Base-by-base conservation (phyloP, 2,797 vertebrate genomes). In the Urosaurus nigricauda region DNA sequence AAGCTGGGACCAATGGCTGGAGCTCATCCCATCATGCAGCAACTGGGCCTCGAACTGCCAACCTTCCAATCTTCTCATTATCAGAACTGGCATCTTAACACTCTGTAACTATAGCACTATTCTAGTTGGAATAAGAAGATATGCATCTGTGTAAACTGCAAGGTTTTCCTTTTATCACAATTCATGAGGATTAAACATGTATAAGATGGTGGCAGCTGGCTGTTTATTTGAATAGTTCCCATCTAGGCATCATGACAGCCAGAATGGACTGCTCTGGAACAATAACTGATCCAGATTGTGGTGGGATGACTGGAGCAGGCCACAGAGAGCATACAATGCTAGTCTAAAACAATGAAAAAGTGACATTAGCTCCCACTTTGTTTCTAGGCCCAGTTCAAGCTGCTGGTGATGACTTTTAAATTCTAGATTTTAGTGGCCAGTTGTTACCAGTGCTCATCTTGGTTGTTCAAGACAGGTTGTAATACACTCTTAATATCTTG, bases 381-480 rank as follows among this genome's bases (percentile, higher is more conserved):
- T 81, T 87, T 73, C 29, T 24, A 63, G 17, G 11, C 16, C 7
- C 14, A 74, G 37, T 74, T 74, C 73, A 74, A 21, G n/a, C 5
- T 74, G 19, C 73, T 74, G 37, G 73, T 74, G 73, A 74, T 74
- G 35, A 37, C n/a, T 74, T 74, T 74, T 37, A 40, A 40, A 74
- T 1, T 21, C 68, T 84, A 13, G 32, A 21, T 35, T 58, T 37
- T 56, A 12, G 35, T 56, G n/a, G 21, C 51, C 56, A 73, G 24
- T 56, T 13, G 56, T 74, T 19, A 35, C 24, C 58, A 19, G 29
- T 70, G 21, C 43, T 77, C 11, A 70, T n/a, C 21, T n/a, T 84
- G 32, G 82, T 35, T 93, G 92, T 95, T 94, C 86, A 88, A 87
- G 84, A 91, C 87, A 89, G 86, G 89, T 73, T 58, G 79, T 63